These are phyloP conservation scores for Ceramica pisi DNA, from an alignment of 2,888 invertebrate genomes.

Conservation along the genomic window DNA sequence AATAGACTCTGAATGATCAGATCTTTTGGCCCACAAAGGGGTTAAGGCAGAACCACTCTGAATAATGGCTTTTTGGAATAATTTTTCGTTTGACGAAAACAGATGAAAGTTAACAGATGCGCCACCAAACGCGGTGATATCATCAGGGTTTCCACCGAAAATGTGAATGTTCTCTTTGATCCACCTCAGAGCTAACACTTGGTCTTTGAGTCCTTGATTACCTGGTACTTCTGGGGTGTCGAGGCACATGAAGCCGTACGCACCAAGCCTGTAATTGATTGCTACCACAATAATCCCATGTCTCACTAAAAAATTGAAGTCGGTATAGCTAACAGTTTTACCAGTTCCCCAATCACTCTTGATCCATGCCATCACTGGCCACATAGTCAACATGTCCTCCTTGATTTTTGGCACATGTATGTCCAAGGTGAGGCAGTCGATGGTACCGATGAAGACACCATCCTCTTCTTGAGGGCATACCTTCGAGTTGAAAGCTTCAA, in stretches of 20 bases:
- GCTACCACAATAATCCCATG: background rate
- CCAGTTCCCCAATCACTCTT: background rate
- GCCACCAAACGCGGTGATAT: background rate
- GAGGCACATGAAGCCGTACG: background rate
- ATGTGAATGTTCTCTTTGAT: background rate
- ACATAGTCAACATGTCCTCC: background rate
- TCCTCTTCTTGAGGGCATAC: background rate
- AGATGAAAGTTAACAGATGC: background rate
- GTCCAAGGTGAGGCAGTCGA: background rate
- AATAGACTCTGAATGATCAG: background rate
- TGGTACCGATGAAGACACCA: background rate
- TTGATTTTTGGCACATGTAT: background rate
- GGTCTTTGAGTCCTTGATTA: constrained; percentile 1
- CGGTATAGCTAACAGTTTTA: background rate
- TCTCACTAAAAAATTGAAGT: background rate
- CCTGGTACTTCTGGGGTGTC: constrained; percentile 1
- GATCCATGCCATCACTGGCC: background rate
- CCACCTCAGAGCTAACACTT: background rate
- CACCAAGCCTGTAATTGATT: background rate
- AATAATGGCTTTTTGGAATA: background rate
- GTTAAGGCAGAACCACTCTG: background rate
- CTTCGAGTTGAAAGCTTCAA: background rate
- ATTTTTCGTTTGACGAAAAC: background rate
- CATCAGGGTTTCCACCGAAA: background rate
- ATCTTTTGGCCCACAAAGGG: background rate